phyloP scores from a whole-genome alignment of 2,888 invertebrate genomes.

The Strigamia crassipes region DNA sequence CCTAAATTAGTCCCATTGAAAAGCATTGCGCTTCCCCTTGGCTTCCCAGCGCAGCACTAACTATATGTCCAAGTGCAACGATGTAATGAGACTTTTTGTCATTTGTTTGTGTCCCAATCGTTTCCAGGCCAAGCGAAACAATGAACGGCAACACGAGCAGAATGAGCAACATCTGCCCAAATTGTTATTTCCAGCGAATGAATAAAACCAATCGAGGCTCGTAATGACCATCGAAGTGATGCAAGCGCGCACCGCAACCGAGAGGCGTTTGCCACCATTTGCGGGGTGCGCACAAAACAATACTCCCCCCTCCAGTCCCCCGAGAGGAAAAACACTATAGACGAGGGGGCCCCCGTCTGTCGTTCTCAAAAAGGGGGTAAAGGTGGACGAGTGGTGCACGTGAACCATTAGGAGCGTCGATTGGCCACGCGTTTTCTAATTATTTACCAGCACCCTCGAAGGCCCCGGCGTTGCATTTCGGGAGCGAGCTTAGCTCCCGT shows the following conservation, averaged over 20 bases:
- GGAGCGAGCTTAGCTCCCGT: not conserved
- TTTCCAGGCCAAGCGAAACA: not conserved
- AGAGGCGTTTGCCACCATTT: constrained; percentile 15
- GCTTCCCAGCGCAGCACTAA: not conserved
- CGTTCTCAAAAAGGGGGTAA: not conserved
- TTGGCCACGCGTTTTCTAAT: not conserved
- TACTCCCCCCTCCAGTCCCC: not conserved
- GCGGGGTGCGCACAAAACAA: not conserved
- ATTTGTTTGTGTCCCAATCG: not conserved
- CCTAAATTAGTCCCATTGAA: not conserved
- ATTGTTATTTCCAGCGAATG: not conserved
- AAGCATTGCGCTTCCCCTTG: not conserved
- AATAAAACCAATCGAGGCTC: not conserved
- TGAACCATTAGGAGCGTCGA: not conserved
- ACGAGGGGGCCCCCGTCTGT: not conserved
- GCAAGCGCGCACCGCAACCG: constrained; percentile 17
- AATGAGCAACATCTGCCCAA: not conserved
- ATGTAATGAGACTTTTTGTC: not conserved
- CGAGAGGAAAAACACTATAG: not conserved
- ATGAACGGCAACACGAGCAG: not conserved
- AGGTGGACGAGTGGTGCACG: not conserved
- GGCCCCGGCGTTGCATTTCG: no score
- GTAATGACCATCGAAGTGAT: constrained; percentile 1
- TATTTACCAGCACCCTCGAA: not conserved
- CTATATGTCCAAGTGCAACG: not conserved